These are phyloP conservation scores for Cynopterus sphinx DNA, from an alignment of 2,797 vertebrate genomes.

Conservation along the genomic window DNA sequence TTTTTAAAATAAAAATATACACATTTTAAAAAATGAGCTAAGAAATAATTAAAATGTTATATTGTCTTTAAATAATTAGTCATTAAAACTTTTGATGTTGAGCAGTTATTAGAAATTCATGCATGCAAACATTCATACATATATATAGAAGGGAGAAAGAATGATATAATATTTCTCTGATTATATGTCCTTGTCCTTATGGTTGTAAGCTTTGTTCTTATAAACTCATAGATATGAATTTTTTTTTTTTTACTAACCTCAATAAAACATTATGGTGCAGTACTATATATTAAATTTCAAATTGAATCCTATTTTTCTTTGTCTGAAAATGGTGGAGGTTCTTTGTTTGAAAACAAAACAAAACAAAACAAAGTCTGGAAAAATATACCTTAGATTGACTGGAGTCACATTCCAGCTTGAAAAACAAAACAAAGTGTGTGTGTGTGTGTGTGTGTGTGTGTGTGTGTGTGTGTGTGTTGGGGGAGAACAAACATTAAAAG, in stretches of 20 bases:
- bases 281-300: not conserved
- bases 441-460: not conserved
- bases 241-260: conserved; percentile 1
- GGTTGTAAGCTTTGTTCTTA: not conserved
- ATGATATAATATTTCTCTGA: not conserved
- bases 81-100: not conserved
- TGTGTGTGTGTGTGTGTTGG: not conserved
- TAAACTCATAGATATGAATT: not conserved
- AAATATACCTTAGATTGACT: not conserved
- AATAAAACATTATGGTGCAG: not conserved
- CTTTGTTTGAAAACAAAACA: not conserved
- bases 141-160: not conserved
- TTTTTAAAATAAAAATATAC: not conserved
- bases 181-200: not conserved
- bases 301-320: not conserved
- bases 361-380: not conserved
- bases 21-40: not conserved
- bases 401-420: not conserved
- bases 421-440: not conserved
- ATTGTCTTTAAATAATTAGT: not conserved
- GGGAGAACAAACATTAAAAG: not conserved
- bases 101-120: not conserved
- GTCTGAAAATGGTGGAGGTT: not conserved
- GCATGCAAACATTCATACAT: not conserved
- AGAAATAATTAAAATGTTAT: not conserved